phyloP scores from a whole-genome alignment of 2,113 vertebrate species.

The Petrocephalus zakoni region DNA sequence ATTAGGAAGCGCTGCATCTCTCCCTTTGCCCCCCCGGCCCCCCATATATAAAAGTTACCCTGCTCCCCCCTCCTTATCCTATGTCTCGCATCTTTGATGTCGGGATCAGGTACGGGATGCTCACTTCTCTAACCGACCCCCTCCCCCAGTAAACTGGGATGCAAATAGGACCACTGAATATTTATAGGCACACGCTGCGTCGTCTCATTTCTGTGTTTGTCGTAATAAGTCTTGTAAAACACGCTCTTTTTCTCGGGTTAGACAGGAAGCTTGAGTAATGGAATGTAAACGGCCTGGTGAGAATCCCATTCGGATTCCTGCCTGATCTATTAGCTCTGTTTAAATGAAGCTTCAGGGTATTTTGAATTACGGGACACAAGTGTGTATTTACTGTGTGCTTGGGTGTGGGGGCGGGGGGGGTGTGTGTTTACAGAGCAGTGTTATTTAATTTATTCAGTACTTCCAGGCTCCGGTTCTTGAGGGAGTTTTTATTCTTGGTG shows the following conservation, averaged over 20 bases:
- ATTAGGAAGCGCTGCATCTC: neutral
- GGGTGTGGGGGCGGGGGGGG: neutral
- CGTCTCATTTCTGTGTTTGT: neutral
- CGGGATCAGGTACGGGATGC: neutral
- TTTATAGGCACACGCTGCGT: neutral
- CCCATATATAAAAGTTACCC: neutral
- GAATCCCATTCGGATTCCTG: neutral
- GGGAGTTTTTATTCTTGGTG: neutral
- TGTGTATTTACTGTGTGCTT: neutral
- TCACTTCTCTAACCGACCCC: neutral
- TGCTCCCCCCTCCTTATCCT: neutral
- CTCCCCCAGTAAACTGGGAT: neutral
- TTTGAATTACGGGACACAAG: neutral
- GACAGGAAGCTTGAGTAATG: neutral
- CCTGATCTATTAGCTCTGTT: neutral
- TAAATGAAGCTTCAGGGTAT: neutral
- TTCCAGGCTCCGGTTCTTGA: neutral
- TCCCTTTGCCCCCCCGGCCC: too few species aligned
- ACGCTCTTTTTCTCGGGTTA: neutral
- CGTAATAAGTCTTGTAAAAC: neutral
- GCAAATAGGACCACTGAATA: neutral
- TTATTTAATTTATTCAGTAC: neutral
- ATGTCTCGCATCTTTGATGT: constrained; percentile 1
- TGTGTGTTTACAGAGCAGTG: neutral
- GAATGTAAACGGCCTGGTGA: neutral